A percentile compares a stretch with the other conserved stretches of the same genome.
These are phyloP conservation scores for Parambassis ranga DNA, from an alignment of 2,797 vertebrate genomes.

Conservation along the genomic window DNA sequence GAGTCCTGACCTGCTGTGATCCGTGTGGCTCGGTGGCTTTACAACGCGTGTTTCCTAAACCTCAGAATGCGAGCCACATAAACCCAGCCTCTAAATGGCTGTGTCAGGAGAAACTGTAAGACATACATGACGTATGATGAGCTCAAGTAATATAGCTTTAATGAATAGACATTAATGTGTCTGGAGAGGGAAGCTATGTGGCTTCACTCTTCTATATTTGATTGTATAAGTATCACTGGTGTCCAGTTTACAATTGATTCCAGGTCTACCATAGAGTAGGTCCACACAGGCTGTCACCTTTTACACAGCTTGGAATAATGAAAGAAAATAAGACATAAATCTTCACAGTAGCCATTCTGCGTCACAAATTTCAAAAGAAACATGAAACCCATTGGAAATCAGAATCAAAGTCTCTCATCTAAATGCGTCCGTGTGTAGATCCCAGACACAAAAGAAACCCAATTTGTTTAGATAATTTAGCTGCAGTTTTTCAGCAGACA, in stretches of 20 bases:
- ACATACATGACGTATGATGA: constrained; percentile 56
- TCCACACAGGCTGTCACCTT: not conserved
- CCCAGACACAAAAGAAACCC: constrained; percentile 73
- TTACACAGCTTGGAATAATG: constrained; percentile 26
- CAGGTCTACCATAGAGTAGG: not conserved
- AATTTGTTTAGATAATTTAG: constrained; percentile 81
- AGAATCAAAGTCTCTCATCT: constrained; percentile 40
- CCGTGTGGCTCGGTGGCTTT: constrained; percentile 71
- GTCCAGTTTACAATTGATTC: constrained; percentile 6
- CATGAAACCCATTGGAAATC: constrained; percentile 37
- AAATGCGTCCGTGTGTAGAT: constrained; percentile 56
- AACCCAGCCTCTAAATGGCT: constrained; percentile 66
- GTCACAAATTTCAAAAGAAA: constrained; percentile 35
- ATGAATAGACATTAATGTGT: constrained; percentile 27
- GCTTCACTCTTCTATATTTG: constrained; percentile 16
- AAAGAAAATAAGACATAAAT: constrained; percentile 19
- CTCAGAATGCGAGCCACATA: constrained; percentile 77
- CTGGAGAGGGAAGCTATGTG: constrained; percentile 24
- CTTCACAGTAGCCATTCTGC: constrained; percentile 39
- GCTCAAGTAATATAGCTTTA: constrained; percentile 42
- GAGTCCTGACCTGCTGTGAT: constrained; percentile 71
- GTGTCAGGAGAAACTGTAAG: constrained; percentile 69
- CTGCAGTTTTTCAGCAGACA: constrained; percentile 73
- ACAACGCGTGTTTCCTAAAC: constrained; percentile 68
- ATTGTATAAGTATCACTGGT: constrained; percentile 10